phyloP scores from a whole-genome alignment of 2,888 invertebrate species.

The Noctua janthe region DNA sequence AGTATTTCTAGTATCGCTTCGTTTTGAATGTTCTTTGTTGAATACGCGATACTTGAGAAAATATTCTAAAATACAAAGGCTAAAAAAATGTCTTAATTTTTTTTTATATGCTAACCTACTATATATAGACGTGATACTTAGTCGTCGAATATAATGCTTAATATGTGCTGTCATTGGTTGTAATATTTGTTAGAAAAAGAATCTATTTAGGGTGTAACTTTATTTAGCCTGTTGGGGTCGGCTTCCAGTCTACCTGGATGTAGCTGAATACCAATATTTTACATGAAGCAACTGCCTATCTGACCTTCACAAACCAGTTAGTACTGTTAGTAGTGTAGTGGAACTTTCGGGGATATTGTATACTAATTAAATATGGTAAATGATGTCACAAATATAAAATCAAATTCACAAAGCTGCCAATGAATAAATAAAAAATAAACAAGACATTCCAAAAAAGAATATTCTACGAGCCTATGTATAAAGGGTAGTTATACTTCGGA shows the following conservation, averaged over 20 bases:
- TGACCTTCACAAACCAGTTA: not conserved
- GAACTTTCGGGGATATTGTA: not conserved
- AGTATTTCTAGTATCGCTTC: slow-evolving; percentile 17
- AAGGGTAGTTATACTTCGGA: slow-evolving; percentile 43
- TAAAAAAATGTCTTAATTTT: not conserved
- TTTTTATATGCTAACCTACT: not conserved
- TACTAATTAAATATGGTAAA: not conserved
- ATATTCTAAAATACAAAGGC: not conserved
- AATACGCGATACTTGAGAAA: not conserved
- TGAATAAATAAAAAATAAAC: not conserved
- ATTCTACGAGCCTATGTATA: not conserved
- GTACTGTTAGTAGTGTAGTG: not conserved
- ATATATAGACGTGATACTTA: not conserved
- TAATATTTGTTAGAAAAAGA: not conserved
- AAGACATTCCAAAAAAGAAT: not conserved
- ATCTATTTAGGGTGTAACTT: not conserved
- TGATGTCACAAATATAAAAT: not conserved
- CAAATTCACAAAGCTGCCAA: not conserved
- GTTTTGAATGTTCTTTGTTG: not conserved
- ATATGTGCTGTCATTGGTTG: not conserved
- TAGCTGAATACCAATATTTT: not conserved
- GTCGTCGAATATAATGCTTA: not conserved
- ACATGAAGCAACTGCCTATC: not conserved
- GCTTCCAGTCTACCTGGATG: not conserved
- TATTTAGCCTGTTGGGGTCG: not conserved